Base-by-base conservation (phyloP, 2,113 vertebrate species). In the Callocephalon fimbriatum region DNA sequence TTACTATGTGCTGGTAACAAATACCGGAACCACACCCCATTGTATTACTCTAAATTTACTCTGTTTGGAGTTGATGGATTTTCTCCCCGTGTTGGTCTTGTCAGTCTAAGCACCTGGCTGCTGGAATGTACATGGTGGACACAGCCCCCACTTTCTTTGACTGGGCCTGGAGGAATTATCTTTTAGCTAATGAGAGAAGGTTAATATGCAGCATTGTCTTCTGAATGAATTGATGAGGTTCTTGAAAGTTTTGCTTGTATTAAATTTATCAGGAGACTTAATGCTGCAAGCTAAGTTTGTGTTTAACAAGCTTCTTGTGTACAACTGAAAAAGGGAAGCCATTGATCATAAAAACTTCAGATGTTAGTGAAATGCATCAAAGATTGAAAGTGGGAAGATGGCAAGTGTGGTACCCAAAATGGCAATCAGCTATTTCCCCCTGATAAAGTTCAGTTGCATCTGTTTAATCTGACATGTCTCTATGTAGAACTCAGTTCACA, bases 11-110 rank as follows among this genome's bases (percentile, higher is more conserved):
- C 66, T 10, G 1, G 3, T 82, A 92, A 96, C 84, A 96, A 95
- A 96, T 85, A 77, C 27, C 14, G 15, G 92, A 94, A 91, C 95
- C 92, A 42, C 70, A 35, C 71, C 85, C 85, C 45, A 31, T 53
- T 94, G 77, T 82, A 82, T 82, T 91, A 17, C 78, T 93, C 67
- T 76, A 56, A 88, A 83, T 88, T 82, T 81, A 65, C 75, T 66
- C 12, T 58, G 0, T 42, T 61, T 62, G 25, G 17, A 66, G n/a
- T 42, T 54, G 25, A 9, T 85, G 44, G 20, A 25, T 62, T 94
- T 85, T 88, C 51, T 89, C 17, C 32, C 8, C 0, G 0, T 35
- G 18, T 59, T 81, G 35, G 56, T 86, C 42, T 62, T 68, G 47
- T 72, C 70, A 31, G 3, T 37, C 21, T 42, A 53, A 87, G 73